Conservation (phyloP, 2,888 invertebrate species). For the Acleris cristana region DNA sequence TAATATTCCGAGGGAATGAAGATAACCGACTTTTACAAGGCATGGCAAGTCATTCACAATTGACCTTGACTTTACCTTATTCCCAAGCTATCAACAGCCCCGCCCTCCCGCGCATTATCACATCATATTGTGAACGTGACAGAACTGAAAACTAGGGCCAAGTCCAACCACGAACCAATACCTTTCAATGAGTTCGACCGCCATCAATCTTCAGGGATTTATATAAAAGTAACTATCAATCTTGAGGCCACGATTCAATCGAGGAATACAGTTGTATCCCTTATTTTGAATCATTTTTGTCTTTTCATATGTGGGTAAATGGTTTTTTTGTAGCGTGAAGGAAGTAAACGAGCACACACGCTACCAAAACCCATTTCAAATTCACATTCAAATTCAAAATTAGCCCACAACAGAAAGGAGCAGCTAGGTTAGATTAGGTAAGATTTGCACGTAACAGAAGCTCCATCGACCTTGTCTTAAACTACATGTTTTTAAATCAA, state of each 20-base stretch:
- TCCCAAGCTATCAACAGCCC: neutral
- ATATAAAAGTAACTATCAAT: conserved; percentile 22
- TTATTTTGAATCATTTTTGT: neutral
- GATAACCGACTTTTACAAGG: too few relatives aligned
- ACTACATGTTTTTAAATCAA: too few relatives aligned
- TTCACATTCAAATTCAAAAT: too few relatives aligned
- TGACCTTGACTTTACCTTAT: neutral
- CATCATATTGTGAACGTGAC: conserved; percentile 12
- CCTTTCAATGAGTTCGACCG: conserved; percentile 15
- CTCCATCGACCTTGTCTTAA: too few relatives aligned
- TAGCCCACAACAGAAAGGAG: too few relatives aligned
- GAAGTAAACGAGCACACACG: too few relatives aligned
- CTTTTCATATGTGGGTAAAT: too few relatives aligned
- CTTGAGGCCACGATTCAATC: conserved; percentile 17
- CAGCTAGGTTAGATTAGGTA: too few relatives aligned
- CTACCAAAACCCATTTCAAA: too few relatives aligned
- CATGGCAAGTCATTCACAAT: neutral
- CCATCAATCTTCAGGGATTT: conserved; percentile 25
- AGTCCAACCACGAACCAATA: conserved; percentile 8
- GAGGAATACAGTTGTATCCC: conserved; percentile 10
- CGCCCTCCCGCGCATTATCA: neutral
- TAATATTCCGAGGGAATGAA: too few relatives aligned
- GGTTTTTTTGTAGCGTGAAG: too few relatives aligned
- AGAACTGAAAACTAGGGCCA: conserved; percentile 6
- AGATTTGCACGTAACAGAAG: too few relatives aligned